Conservation (phyloP, 2,797 vertebrate species). For the Crenuchus spilurus region DNA sequence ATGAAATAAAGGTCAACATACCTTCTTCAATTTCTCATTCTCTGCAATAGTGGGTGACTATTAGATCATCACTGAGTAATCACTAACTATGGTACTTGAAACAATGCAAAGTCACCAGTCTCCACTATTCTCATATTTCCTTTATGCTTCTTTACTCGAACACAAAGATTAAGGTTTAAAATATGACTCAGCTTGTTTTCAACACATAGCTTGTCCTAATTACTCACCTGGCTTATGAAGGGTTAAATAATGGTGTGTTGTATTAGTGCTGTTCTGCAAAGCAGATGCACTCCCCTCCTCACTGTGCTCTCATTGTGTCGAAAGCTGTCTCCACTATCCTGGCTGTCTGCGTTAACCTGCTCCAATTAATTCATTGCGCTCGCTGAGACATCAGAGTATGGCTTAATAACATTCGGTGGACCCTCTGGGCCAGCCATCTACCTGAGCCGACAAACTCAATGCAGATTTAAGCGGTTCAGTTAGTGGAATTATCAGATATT, state of each 20-base stretch:
- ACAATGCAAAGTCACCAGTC: background rate
- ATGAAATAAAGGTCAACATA: conserved; percentile 22
- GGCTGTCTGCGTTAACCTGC: conserved; percentile 64
- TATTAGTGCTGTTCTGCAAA: conserved; percentile 38
- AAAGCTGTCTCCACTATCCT: conserved; percentile 62
- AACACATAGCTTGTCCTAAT: conserved; percentile 22
- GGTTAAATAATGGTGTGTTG: conserved; percentile 43
- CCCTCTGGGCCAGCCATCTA: conserved; percentile 49
- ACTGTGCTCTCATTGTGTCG: conserved; percentile 75
- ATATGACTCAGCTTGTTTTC: background rate
- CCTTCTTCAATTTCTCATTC: background rate
- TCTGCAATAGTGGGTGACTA: background rate
- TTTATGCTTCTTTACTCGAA: background rate
- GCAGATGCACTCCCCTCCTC: conserved; percentile 50
- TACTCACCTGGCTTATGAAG: conserved; percentile 33
- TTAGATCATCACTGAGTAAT: conserved; percentile 33
- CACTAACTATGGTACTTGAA: conserved; percentile 3
- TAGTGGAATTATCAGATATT: conserved; percentile 36
- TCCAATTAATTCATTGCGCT: conserved; percentile 69
- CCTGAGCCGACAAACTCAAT: conserved; percentile 13
- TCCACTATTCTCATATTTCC: conserved; percentile 9
- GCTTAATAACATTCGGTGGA: conserved; percentile 16
- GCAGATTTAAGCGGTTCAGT: conserved; percentile 29
- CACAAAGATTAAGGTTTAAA: background rate
- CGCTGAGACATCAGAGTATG: conserved; percentile 53